A percentile compares a stretch with the other conserved stretches of the same genome.
Conservation (phyloP, 92 coral and sea anemone species). For the Parazoanthus darwini region DNA sequence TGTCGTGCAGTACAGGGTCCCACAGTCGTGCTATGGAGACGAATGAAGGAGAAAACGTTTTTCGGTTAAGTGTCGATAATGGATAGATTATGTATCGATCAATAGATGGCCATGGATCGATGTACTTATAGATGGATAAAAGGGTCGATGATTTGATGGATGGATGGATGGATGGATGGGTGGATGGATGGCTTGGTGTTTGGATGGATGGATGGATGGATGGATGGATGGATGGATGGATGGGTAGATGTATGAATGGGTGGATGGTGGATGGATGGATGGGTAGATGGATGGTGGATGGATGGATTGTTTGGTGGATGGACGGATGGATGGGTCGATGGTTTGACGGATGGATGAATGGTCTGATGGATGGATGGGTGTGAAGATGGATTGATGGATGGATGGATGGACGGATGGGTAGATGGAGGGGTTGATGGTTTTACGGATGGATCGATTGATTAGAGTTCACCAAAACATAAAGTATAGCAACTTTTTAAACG, state of each 20-base stretch:
- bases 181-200: too few species aligned
- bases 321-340: background rate
- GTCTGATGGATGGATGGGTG: background rate
- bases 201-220: background rate
- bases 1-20: conserved; percentile 29
- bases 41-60: background rate
- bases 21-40: conserved; percentile 15
- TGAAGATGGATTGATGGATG: background rate
- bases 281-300: background rate
- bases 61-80: background rate
- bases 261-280: background rate
- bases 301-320: background rate
- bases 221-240: background rate
- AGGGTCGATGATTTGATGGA: background rate
- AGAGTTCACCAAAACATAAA: too few species aligned
- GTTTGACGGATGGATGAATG: background rate
- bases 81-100: background rate
- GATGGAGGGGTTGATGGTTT: background rate
- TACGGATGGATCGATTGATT: too few species aligned
- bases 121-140: background rate
- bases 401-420: background rate
- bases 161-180: background rate
- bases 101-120: background rate
- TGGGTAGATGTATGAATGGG: background rate
- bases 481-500: too few species aligned